Evolutionary conservation across 2,888 invertebrate genomes (phyloP).

Genomic region (Rhogogaster chlorosoma): DNA sequence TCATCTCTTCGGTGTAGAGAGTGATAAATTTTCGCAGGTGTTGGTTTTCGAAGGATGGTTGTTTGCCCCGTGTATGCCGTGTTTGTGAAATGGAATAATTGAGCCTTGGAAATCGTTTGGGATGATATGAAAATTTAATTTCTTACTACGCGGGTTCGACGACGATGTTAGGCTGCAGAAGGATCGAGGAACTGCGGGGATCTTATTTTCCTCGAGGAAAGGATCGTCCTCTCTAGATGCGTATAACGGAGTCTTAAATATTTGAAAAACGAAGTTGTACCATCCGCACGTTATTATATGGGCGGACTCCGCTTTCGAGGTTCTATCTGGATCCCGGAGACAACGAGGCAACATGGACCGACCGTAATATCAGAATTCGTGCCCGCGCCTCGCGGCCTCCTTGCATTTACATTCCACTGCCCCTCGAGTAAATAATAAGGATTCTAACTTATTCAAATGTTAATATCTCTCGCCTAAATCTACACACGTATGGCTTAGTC

Average conservation of each 20-base stretch:
- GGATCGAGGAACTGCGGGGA: background rate
- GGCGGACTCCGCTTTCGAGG: background rate
- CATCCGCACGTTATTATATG: background rate
- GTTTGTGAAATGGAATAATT: conserved; percentile 28
- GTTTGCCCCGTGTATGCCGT: too few species aligned
- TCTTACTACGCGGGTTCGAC: background rate
- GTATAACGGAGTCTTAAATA: conserved; percentile 4
- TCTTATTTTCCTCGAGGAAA: background rate
- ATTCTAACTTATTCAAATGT: conserved; percentile 36
- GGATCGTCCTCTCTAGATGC: background rate
- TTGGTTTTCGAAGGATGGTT: background rate
- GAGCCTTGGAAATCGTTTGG: conserved; percentile 5
- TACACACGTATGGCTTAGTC: background rate
- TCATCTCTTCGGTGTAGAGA: background rate
- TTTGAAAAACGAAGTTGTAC: conserved; percentile 16
- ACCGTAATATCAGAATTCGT: conserved; percentile 13
- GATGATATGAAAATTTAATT: conserved; percentile 17
- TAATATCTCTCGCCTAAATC: conserved; percentile 25
- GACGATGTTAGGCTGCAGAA: background rate
- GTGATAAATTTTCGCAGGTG: background rate
- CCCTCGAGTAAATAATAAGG: conserved; percentile 12
- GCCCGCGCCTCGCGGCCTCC: background rate
- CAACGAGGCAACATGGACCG: conserved; percentile 15
- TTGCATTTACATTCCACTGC: conserved; percentile 15
- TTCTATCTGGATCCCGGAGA: conserved; percentile 14